Evolutionary conservation across 2,113 vertebrate species (phyloP).

Genomic region (Pleuronectes platessa): DNA sequence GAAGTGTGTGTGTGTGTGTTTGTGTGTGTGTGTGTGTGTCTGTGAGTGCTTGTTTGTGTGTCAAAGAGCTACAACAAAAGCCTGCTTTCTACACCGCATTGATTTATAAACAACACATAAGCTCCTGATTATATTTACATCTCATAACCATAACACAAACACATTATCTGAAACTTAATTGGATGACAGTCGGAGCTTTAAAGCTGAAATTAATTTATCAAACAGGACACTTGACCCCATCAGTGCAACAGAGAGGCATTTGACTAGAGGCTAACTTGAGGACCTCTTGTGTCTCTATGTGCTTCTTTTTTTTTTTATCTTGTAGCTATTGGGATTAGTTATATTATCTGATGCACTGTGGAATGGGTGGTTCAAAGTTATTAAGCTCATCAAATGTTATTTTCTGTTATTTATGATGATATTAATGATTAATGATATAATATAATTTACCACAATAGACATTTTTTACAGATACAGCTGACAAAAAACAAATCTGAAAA

Average conservation of each 20-base stretch:
- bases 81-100: slow-evolving; percentile 28
- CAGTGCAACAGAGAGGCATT: slow-evolving; percentile 34
- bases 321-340: slow-evolving; percentile 18
- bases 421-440: too few species aligned
- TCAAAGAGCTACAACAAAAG: slow-evolving; percentile 50
- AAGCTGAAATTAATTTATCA: slow-evolving; percentile 57
- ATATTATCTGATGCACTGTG: background rate
- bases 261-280: slow-evolving; percentile 43
- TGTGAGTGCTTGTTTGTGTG: background rate
- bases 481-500: too few species aligned
- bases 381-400: background rate
- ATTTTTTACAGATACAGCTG: too few species aligned
- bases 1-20: slow-evolving; percentile 21
- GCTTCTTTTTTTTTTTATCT: slow-evolving; percentile 17
- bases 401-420: background rate
- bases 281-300: slow-evolving; percentile 34
- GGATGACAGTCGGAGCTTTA: slow-evolving; percentile 60
- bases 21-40: slow-evolving; percentile 10
- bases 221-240: slow-evolving; percentile 40
- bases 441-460: too few species aligned
- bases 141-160: slow-evolving; percentile 67
- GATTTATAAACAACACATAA: slow-evolving; percentile 49
- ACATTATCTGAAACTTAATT: slow-evolving; percentile 63
- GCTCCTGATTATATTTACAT: slow-evolving; percentile 70
- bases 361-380: background rate